Evolutionary conservation across 1,140 invertebrate species (phyloP).

Genomic region (Papilio aristodemus): DNA sequence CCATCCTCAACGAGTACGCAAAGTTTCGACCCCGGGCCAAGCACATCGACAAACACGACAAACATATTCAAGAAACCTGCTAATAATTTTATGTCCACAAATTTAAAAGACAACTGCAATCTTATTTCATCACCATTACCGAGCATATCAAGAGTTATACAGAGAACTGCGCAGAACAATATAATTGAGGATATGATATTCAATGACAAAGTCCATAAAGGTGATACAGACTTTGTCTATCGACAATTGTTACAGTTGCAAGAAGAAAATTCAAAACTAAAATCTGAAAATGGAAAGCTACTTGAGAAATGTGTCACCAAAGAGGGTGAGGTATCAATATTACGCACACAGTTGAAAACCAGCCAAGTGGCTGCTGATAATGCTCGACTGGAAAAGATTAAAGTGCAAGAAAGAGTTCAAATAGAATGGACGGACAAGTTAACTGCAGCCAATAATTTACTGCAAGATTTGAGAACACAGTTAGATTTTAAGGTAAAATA

Average conservation of each 20-base stretch:
- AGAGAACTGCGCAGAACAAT: constrained; percentile 39
- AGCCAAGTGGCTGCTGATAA: constrained; percentile 65
- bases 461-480: constrained; percentile 65
- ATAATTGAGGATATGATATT: constrained; percentile 54
- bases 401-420: constrained; percentile 67
- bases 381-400: constrained; percentile 66
- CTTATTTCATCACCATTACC: constrained; percentile 65
- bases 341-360: constrained; percentile 70
- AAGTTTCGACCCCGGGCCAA: constrained; percentile 43
- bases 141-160: constrained; percentile 53
- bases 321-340: constrained; percentile 74
- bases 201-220: constrained; percentile 61
- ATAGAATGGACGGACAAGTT: constrained; percentile 70
- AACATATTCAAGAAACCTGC: constrained; percentile 65
- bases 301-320: constrained; percentile 73
- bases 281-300: constrained; percentile 69
- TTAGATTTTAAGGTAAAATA: constrained; percentile 72
- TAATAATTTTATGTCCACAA: constrained; percentile 48
- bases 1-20: constrained; percentile 65
- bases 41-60: constrained; percentile 51
- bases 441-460: constrained; percentile 52
- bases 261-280: constrained; percentile 73
- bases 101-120: constrained; percentile 58
- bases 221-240: constrained; percentile 54
- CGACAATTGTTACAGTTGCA: constrained; percentile 58